These are phyloP conservation scores for Ostrea denselamellosa DNA, from an alignment of 1,140 invertebrate species.

Conservation along the genomic window DNA sequence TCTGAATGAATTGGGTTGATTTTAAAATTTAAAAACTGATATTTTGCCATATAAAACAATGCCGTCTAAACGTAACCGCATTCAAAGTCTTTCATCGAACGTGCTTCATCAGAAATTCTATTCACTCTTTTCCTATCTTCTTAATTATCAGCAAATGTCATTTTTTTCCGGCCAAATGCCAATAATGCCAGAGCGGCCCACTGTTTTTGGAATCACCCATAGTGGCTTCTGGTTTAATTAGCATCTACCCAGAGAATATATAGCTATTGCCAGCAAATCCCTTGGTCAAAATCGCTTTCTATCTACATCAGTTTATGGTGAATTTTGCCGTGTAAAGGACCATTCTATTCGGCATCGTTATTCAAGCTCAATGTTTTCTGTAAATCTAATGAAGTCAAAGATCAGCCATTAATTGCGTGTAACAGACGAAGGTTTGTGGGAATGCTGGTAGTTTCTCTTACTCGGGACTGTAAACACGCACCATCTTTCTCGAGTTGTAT, in stretches of 20 bases:
- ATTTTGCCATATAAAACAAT: not conserved
- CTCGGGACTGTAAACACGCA: not conserved
- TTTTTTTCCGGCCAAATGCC: not conserved
- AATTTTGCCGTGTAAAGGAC: not conserved
- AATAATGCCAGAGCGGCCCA: not conserved
- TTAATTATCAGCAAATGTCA: not conserved
- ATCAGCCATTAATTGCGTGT: not conserved
- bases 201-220: not conserved
- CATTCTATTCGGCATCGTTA: not conserved
- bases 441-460: not conserved
- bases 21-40: no score
- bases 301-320: not conserved
- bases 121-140: not conserved
- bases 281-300: not conserved
- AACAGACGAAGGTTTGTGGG: not conserved
- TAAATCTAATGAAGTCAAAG: not conserved
- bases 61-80: not conserved
- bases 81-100: not conserved
- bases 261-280: not conserved
- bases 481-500: not conserved
- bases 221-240: not conserved
- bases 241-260: slow-evolving; percentile 7
- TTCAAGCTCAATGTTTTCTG: not conserved
- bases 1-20: no score
- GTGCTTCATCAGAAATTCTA: no score